Base-by-base conservation (phyloP, 2,113 vertebrate genomes). In the Cyprinus carpio region DNA sequence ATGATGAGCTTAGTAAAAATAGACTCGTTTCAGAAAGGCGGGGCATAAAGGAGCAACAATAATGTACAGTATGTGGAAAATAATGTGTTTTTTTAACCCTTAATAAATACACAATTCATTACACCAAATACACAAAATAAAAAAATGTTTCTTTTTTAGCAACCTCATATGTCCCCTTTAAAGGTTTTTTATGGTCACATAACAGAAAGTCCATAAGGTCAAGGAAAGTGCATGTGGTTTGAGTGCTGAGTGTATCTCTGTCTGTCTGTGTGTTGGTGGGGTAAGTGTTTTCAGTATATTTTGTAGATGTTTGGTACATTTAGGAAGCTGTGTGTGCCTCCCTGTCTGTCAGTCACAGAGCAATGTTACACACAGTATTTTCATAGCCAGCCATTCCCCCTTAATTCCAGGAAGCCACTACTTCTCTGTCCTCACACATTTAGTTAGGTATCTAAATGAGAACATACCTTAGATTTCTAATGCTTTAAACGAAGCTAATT, bases 381-480 rank as follows among this genome's bases (percentile, higher is more conserved):
- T 78, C 51, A 82, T 67, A n/a, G 81, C 37, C 56, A 69, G 4
- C 4, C 46, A 10, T 82, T 23, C 80, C 27, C 9, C 23, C 34
- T 12, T 2, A 16, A 34, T 20, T 29, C 37, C 34, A 82, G 8
- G 9, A 13, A 65, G 25, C 16, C 37, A 37, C 40, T 43, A 15
- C 20, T 34, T 49, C 7, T 81, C 37, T 64, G 37, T 46, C 31
- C 56, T 64, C 27, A 29, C 10, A 37, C 40, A 75, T 49, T 75
- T 75, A 75, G 72, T 46, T 49, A 25, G 43, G 40, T 25, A 49
- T 75, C 40, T 75, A 75, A 75, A 75, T 75, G 72, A 75, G 72
- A 6, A 4, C 40, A 40, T 49, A n/a, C n/a, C 23, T 1, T 43
- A 75, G 23, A 75, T 27, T 49, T 15, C 23, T 2, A 15, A n/a